phyloP scores from a whole-genome alignment of 1,140 invertebrate species.

The Sesamia nonagrioides region DNA sequence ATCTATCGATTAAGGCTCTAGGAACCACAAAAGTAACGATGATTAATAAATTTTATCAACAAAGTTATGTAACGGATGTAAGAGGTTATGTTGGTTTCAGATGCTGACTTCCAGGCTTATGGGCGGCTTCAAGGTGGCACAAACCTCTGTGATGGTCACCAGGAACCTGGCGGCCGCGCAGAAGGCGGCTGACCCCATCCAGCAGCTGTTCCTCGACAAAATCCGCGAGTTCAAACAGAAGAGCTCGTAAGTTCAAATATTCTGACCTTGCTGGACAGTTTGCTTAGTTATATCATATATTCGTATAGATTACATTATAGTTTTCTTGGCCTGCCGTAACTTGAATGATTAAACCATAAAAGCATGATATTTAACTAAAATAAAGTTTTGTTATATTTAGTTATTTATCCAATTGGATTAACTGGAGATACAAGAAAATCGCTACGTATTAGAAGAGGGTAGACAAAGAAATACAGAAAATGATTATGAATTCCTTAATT shows the following conservation, averaged over 20 bases:
- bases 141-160: constrained; percentile 81
- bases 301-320: neutral
- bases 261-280: neutral
- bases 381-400: no score
- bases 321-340: no score
- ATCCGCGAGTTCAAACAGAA: constrained; percentile 94
- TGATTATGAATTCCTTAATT: no score
- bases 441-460: no score
- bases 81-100: constrained; percentile 82
- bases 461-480: no score
- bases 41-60: constrained; percentile 21
- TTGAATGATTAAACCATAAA: no score
- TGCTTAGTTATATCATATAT: constrained; percentile 14
- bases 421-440: no score
- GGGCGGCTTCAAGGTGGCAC: constrained; percentile 71
- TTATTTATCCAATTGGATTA: no score
- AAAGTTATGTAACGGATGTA: constrained; percentile 78
- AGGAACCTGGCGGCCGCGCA: constrained; percentile 92
- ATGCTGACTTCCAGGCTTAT: constrained; percentile 82
- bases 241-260: constrained; percentile 74
- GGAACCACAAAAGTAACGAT: neutral
- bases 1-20: neutral
- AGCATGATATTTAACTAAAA: no score
- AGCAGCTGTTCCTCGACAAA: constrained; percentile 97
- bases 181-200: constrained; percentile 95